Base-by-base conservation (phyloP, 2,888 invertebrate species). In the Danaus chrysippus region DNA sequence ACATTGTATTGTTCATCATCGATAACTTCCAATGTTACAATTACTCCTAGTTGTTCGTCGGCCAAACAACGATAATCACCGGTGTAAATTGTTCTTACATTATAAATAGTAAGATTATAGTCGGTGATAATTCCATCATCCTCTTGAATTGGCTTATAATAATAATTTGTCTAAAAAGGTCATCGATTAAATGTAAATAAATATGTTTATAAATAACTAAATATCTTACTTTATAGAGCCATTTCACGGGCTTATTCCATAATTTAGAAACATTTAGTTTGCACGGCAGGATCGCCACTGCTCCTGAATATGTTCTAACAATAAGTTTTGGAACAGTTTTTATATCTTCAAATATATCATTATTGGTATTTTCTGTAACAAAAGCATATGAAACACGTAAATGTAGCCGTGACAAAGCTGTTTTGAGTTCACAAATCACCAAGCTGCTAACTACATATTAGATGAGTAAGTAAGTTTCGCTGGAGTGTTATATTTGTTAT, bases 61-160 rank as follows among this genome's bases (percentile, higher is more conserved):
- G 92, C 68, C 69, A 78, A 76, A 72, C 94, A 94, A 68, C 88
- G 80, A 73, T 94, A 94, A 59, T 91, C 83, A 0, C 94, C 94
- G 1, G 86, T 85, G 71, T 93, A 89, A 49, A 83, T 81, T 1
- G 68, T 68, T 60, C 81, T 76, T 44, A 92, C 79, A 70, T 92
- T 91, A 72, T 92, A 92, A 56, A 94, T 83, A n/a, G 84, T 82
- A 52, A 94, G 73, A 52, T 82, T 75, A 67, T 86, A 86, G 58
- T 91, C 86, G 13, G 84, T 78, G 3, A 82, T 79, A 60, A 79
- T 70, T 1, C 73, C 72, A 41, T 78, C 78, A 9, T 63, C 70
- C 1, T 73, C 76, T 69, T 62, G 61, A 17, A 80, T 19, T 2
- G 60, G 56, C 0, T 19, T 42, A 65, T 76, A 82, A 0, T 67